Conservation (phyloP, 2,113 vertebrate genomes). For the Cinclus mexicanus region DNA sequence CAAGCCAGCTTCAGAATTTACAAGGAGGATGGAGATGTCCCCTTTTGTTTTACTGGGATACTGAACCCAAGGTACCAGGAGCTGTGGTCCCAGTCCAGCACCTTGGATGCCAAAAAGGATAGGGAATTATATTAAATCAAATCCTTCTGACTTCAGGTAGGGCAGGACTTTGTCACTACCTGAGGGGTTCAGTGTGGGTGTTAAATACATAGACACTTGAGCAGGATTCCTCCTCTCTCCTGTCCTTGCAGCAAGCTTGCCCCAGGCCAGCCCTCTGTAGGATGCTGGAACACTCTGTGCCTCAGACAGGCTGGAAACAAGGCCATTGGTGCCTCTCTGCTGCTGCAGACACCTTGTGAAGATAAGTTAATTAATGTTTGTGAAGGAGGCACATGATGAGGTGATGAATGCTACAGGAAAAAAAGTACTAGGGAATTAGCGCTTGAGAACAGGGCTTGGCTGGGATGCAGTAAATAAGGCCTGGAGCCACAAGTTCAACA, state of each 20-base stretch:
- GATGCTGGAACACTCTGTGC: accelerated
- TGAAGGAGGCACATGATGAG: neutral
- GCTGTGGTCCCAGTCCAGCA: accelerated
- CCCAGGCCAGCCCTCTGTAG: accelerated
- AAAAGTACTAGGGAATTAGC: neutral
- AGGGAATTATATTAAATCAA: neutral
- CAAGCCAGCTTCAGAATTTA: neutral
- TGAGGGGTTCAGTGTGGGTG: neutral
- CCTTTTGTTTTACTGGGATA: neutral
- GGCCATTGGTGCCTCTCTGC: accelerated
- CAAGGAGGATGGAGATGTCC: neutral
- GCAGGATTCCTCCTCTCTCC: neutral
- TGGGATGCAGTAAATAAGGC: neutral
- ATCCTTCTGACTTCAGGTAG: neutral
- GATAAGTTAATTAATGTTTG: neutral
- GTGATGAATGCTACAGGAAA: neutral
- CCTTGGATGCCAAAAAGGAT: neutral
- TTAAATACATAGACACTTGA: accelerated
- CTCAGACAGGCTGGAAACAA: neutral
- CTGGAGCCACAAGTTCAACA: accelerated
- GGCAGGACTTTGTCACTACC: neutral
- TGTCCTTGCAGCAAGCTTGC: accelerated
- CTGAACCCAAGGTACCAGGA: neutral
- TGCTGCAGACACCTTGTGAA: neutral
- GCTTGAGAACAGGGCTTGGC: neutral